A percentile compares a stretch with the other conserved stretches of the same genome.
phyloP scores from a whole-genome alignment of 2,888 invertebrate genomes.

The Anoplius nigerrimus region DNA sequence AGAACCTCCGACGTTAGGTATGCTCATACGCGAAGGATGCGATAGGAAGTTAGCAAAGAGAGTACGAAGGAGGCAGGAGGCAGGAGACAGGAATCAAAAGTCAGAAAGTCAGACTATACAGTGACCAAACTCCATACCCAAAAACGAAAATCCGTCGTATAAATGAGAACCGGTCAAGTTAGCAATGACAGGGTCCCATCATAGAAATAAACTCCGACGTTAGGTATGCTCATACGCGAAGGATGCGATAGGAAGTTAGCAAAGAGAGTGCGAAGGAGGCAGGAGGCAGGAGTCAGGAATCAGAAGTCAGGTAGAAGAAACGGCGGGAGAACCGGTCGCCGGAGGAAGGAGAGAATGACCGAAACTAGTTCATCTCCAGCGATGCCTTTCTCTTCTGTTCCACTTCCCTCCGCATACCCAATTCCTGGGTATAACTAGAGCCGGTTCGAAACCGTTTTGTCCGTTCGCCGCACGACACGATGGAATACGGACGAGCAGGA shows the following conservation, averaged over 20 bases:
- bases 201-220: too few relatives aligned
- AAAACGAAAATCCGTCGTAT: too few relatives aligned
- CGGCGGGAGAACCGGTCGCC: conserved; percentile 5
- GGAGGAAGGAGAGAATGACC: conserved; percentile 55
- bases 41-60: too few relatives aligned
- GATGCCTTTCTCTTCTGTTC: conserved; percentile 75
- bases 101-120: too few relatives aligned
- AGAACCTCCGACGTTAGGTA: too few relatives aligned
- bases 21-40: too few relatives aligned
- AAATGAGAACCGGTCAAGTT: too few relatives aligned
- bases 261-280: conserved; percentile 25
- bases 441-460: conserved; percentile 63
- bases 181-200: too few relatives aligned
- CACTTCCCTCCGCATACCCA: conserved; percentile 67
- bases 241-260: too few relatives aligned
- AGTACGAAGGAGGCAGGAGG: conserved; percentile 21
- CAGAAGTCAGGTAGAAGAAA: conserved; percentile 43
- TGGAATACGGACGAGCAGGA: conserved; percentile 50
- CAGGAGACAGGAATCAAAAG: conserved; percentile 31
- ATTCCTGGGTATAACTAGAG: conserved; percentile 71
- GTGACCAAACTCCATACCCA: too few relatives aligned
- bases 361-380: conserved; percentile 73
- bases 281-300: conserved; percentile 30
- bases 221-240: too few relatives aligned
- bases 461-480: conserved; percentile 62